Conservation (phyloP, 2,113 vertebrate species). For the Coptodon bakossiorum region DNA sequence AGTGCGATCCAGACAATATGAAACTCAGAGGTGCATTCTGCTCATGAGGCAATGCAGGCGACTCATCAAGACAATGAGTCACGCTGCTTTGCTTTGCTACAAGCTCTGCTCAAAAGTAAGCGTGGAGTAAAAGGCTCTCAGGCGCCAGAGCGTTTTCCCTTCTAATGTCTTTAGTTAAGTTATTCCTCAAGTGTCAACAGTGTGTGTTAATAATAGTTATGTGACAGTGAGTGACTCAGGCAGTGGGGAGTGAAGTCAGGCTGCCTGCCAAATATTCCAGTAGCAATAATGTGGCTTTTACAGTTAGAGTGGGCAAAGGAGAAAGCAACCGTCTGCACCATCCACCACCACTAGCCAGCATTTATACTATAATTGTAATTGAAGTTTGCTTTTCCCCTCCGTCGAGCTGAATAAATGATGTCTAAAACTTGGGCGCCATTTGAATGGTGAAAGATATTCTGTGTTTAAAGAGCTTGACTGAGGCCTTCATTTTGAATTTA, state of each 20-base stretch:
- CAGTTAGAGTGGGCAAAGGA: conserved; percentile 26
- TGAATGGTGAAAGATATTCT: background rate
- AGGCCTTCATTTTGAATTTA: conserved; percentile 29
- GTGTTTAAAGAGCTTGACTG: conserved; percentile 48
- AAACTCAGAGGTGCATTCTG: conserved; percentile 9
- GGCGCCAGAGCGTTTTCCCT: background rate
- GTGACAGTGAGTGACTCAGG: conserved; percentile 42
- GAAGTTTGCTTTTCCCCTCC: conserved; percentile 8
- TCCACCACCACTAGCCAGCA: background rate
- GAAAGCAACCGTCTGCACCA: conserved; percentile 1
- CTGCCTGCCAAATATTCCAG: conserved; percentile 34
- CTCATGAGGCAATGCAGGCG: background rate
- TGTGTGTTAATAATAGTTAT: conserved; percentile 47
- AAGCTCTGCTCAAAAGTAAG: conserved; percentile 23
- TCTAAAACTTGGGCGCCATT: background rate
- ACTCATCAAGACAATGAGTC: conserved; percentile 39
- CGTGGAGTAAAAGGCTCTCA: conserved; percentile 15
- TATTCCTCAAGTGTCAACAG: conserved; percentile 42
- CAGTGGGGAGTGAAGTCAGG: conserved; percentile 2
- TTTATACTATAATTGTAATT: conserved; percentile 31
- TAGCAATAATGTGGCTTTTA: conserved; percentile 25
- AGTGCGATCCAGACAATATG: conserved; percentile 9
- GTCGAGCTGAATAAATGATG: conserved; percentile 15
- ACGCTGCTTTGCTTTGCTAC: conserved; percentile 25
- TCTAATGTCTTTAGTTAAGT: conserved; percentile 33